Conservation (phyloP, 2,888 invertebrate genomes). For the Dasypogon diadema region DNA sequence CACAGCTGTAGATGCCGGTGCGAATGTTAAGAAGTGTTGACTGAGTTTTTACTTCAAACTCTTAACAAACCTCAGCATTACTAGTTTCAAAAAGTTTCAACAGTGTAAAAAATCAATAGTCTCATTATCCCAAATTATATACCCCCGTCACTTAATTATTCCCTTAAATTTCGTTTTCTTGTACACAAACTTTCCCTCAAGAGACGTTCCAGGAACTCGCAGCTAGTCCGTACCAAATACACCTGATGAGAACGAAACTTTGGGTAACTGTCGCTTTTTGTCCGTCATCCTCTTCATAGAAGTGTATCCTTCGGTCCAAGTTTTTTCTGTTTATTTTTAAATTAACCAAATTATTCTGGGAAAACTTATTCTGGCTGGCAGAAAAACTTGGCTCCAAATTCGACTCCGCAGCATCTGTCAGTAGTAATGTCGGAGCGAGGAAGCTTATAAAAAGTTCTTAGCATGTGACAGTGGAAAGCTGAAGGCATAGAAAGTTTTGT, state of each 20-base stretch:
- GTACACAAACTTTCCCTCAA: background rate
- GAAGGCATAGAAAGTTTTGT: slow-evolving; percentile 23
- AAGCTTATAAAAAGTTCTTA: slow-evolving; percentile 14
- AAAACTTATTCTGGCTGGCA: slow-evolving; percentile 3
- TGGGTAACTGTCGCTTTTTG: background rate
- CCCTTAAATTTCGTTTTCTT: background rate
- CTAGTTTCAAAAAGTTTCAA: too few species aligned
- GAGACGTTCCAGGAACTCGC: background rate
- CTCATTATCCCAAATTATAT: background rate
- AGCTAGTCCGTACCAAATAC: background rate
- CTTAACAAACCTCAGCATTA: too few species aligned
- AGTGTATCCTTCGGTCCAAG: background rate
- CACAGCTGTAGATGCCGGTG: too few species aligned
- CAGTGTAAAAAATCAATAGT: background rate
- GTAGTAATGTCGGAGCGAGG: background rate
- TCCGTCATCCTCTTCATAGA: background rate
- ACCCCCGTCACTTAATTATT: background rate
- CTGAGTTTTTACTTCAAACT: too few species aligned
- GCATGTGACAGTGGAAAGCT: slow-evolving; percentile 30
- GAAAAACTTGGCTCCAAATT: slow-evolving; percentile 1
- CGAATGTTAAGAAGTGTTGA: too few species aligned
- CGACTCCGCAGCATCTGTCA: slow-evolving; percentile 32
- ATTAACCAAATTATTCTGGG: slow-evolving; percentile 39
- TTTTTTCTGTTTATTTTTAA: slow-evolving; percentile 30
- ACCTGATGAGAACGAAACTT: background rate